These are phyloP conservation scores for Microctenopoma steveboyesi DNA, from an alignment of 2,797 vertebrate genomes.

Conservation along the genomic window DNA sequence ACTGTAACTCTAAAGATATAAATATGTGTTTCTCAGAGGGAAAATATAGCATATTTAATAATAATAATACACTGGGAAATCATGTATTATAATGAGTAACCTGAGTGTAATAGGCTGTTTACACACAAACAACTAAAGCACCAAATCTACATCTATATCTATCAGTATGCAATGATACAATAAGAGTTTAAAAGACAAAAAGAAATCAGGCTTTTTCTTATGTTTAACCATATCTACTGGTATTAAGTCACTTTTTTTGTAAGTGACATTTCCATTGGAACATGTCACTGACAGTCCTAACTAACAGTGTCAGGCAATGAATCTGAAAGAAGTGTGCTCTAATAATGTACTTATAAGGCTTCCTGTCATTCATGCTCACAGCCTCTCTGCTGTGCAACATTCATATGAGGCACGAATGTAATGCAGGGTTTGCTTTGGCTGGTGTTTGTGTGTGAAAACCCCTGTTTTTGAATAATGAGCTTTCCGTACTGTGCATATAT, in stretches of 20 bases:
- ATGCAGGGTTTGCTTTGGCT: not conserved
- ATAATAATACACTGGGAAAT: not conserved
- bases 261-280: conserved; percentile 11
- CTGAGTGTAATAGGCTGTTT: not conserved
- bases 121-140: no score
- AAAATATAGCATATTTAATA: not conserved
- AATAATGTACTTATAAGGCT: no score
- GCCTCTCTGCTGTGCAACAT: conserved; percentile 5
- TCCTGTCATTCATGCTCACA: not conserved
- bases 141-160: no score
- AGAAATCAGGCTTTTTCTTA: no score
- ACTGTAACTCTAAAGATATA: not conserved
- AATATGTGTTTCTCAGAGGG: not conserved
- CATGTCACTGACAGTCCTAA: no score
- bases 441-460: no score
- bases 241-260: conserved; percentile 9
- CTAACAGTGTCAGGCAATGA: not conserved
- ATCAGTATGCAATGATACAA: no score
- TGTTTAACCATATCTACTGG: no score
- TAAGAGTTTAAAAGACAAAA: no score
- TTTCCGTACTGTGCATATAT: no score
- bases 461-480: no score
- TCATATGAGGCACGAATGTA: not conserved
- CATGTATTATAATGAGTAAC: not conserved
- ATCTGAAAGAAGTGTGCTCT: not conserved